Percentiles rank a stretch among this genome's conserved stretches.
These are phyloP conservation scores for Horisme vitalbata DNA, from an alignment of 2,888 invertebrate genomes.

Conservation along the genomic window DNA sequence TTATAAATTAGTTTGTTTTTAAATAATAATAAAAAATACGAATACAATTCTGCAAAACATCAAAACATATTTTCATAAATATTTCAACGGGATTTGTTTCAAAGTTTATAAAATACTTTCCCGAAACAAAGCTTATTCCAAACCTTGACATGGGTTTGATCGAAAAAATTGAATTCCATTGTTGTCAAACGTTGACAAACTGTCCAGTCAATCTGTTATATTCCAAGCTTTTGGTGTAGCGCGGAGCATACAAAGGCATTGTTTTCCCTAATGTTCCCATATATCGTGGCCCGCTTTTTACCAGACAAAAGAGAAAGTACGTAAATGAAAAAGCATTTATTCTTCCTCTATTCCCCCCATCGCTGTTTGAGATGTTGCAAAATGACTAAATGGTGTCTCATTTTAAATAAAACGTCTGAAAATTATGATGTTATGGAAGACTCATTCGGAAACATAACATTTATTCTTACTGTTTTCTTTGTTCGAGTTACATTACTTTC, in stretches of 20 bases:
- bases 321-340: conserved; percentile 68
- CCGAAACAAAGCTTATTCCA: background rate
- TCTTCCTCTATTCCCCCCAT: conserved; percentile 51
- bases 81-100: background rate
- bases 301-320: conserved; percentile 58
- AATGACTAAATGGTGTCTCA: conserved; percentile 31
- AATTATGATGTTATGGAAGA: conserved; percentile 23
- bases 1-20: no score
- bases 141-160: background rate
- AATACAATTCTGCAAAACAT: no score
- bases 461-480: conserved; percentile 21
- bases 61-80: no score
- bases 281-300: conserved; percentile 63
- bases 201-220: conserved; percentile 50
- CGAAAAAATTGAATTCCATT: conserved; percentile 14
- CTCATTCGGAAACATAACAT: conserved; percentile 20
- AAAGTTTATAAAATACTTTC: background rate
- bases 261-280: conserved; percentile 68
- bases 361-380: conserved; percentile 42
- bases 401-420: conserved; percentile 21
- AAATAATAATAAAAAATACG: no score
- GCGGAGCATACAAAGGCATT: conserved; percentile 56
- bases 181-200: conserved; percentile 35
- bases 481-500: conserved; percentile 16
- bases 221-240: conserved; percentile 52